These are phyloP conservation scores for Sebastolobus alascanus DNA, from an alignment of 2,797 vertebrate species.

Conservation along the genomic window DNA sequence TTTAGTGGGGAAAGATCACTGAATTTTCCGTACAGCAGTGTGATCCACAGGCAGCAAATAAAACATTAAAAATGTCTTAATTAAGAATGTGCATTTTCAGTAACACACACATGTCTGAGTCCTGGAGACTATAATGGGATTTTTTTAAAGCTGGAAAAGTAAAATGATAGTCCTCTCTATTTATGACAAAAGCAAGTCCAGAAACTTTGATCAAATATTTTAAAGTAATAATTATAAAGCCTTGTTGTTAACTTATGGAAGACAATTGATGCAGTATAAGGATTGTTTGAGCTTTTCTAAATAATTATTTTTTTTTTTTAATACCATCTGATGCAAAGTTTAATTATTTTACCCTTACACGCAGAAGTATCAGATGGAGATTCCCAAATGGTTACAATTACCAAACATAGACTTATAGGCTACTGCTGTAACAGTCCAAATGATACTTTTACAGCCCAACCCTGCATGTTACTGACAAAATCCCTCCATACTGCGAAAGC, in stretches of 20 bases:
- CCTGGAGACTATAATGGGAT: slow-evolving; percentile 65
- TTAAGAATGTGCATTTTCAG: slow-evolving; percentile 42
- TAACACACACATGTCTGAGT: slow-evolving; percentile 49
- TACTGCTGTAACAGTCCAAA: not conserved
- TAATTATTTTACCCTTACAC: slow-evolving; percentile 3
- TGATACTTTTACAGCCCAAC: slow-evolving; percentile 22
- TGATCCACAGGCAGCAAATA: slow-evolving; percentile 46
- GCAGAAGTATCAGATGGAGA: not conserved
- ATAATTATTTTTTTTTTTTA: slow-evolving; percentile 11
- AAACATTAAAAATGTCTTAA: slow-evolving; percentile 44
- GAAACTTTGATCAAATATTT: slow-evolving; percentile 74
- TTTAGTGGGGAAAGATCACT: slow-evolving; percentile 54
- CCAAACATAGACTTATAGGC: slow-evolving; percentile 8
- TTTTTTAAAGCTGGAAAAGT: slow-evolving; percentile 63
- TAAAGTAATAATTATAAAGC: slow-evolving; percentile 59
- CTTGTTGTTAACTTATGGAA: slow-evolving; percentile 59
- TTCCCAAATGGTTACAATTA: slow-evolving; percentile 22
- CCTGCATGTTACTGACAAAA: slow-evolving; percentile 22
- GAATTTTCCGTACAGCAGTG: slow-evolving; percentile 24
- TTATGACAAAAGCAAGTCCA: slow-evolving; percentile 40
- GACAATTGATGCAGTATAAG: slow-evolving; percentile 20
- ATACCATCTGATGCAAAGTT: not conserved
- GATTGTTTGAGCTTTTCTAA: slow-evolving; percentile 23
- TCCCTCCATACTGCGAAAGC: slow-evolving; percentile 29
- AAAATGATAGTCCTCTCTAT: slow-evolving; percentile 63